phyloP scores from a whole-genome alignment of 2,888 invertebrate genomes.

The Zaprionus lineosus region DNA sequence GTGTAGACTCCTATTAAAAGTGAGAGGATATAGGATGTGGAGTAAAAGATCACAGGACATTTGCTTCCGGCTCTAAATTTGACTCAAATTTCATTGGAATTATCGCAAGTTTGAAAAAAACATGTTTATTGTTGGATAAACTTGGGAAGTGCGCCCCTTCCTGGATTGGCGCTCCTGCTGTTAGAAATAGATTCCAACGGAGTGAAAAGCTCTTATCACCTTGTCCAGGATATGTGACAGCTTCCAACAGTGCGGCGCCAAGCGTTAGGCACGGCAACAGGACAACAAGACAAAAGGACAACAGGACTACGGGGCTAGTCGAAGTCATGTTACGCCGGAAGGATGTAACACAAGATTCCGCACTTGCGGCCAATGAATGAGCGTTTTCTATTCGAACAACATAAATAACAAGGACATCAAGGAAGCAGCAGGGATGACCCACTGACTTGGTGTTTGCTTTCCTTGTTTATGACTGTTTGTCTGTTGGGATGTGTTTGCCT shows the following conservation, averaged over 20 bases:
- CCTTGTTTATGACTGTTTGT: slow-evolving; percentile 24
- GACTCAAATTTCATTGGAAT: too few species aligned
- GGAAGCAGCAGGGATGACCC: slow-evolving; percentile 22
- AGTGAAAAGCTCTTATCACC: slow-evolving; percentile 30
- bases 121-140: too few species aligned
- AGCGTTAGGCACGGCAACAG: background rate
- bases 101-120: too few species aligned
- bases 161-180: too few species aligned
- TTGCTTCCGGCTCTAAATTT: too few species aligned
- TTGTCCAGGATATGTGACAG: slow-evolving; percentile 11
- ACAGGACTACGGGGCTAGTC: slow-evolving; percentile 39
- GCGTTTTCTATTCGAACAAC: slow-evolving; percentile 1
- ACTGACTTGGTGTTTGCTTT: slow-evolving; percentile 33
- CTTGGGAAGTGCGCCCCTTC: too few species aligned
- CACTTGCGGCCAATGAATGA: slow-evolving; percentile 53
- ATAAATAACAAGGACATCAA: slow-evolving; percentile 11
- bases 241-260: background rate
- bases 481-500: background rate
- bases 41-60: too few species aligned
- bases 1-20: too few species aligned
- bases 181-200: slow-evolving; percentile 1
- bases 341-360: slow-evolving; percentile 60
- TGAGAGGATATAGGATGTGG: too few species aligned
- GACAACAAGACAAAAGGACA: background rate
- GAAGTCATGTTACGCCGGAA: slow-evolving; percentile 59